Evolutionary conservation across 53 echinoderm and acorn worm species (phyloP).

Genomic region (Temnopleurus reevesii): DNA sequence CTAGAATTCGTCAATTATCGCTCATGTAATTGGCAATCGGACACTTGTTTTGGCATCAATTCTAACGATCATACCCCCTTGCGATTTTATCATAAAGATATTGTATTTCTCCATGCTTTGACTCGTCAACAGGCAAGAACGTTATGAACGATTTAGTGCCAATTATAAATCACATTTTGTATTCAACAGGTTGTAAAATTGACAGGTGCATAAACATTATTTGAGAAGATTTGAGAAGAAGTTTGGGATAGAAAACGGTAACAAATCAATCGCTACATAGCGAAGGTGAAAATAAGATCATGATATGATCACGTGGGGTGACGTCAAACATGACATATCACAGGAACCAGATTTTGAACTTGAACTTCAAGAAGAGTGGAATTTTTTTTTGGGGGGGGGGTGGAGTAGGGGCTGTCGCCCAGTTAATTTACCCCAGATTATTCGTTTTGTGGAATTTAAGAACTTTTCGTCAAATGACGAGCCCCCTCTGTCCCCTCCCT

Average conservation of each 20-base stretch:
- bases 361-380: no score
- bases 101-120: neutral
- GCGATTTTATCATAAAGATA: no score
- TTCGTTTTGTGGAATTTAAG: no score
- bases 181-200: neutral
- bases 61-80: neutral
- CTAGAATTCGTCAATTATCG: slow-evolving; percentile 15
- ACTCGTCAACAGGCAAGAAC: no score
- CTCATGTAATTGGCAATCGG: slow-evolving; percentile 2
- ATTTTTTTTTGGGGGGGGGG: no score
- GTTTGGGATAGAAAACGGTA: neutral
- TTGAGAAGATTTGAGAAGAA: slow-evolving; percentile 24
- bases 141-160: slow-evolving; percentile 31
- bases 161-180: slow-evolving; percentile 25
- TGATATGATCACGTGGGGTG: neutral
- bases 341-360: neutral
- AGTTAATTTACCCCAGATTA: no score
- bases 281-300: neutral
- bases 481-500: no score
- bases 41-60: slow-evolving; percentile 19
- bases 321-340: neutral
- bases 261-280: slow-evolving; percentile 6
- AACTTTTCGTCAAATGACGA: no score
- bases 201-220: slow-evolving; percentile 36
- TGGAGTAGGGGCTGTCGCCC: no score